Evolutionary conservation across 1,140 invertebrate species (phyloP).

Genomic region (Drosophila kanapiae): DNA sequence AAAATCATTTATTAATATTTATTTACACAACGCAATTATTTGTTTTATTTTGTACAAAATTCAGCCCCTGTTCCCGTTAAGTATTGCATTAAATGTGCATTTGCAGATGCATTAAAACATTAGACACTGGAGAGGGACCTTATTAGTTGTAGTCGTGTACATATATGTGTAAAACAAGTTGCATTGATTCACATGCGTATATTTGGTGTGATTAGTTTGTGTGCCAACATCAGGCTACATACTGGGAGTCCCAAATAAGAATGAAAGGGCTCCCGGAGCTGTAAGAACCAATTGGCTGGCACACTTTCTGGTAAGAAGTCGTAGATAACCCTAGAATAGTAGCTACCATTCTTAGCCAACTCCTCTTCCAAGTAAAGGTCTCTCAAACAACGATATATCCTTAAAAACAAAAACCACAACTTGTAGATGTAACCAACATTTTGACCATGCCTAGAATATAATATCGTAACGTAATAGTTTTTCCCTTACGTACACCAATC

Average conservation of each 20-base stretch:
- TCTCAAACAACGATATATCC: conserved; percentile 78
- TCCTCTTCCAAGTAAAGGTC: conserved; percentile 76
- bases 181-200: conserved; percentile 48
- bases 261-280: neutral
- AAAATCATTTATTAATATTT: conserved; percentile 46
- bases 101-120: conserved; percentile 23
- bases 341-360: conserved; percentile 56
- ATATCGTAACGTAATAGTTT: conserved; percentile 21
- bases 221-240: conserved; percentile 1
- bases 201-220: conserved; percentile 26
- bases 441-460: conserved; percentile 46
- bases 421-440: conserved; percentile 43
- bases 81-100: conserved; percentile 30
- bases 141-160: conserved; percentile 74
- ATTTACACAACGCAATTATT: conserved; percentile 44
- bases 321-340: conserved; percentile 48
- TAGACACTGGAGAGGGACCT: conserved; percentile 80
- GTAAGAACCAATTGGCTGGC: neutral
- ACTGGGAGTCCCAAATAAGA: neutral
- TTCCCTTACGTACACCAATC: neutral
- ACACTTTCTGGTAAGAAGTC: conserved; percentile 20
- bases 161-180: conserved; percentile 32
- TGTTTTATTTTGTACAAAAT: conserved; percentile 54
- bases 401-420: conserved; percentile 40
- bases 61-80: conserved; percentile 17